Conservation (phyloP, 2,113 vertebrate species). For the Dendropsophus ebraccatus region DNA sequence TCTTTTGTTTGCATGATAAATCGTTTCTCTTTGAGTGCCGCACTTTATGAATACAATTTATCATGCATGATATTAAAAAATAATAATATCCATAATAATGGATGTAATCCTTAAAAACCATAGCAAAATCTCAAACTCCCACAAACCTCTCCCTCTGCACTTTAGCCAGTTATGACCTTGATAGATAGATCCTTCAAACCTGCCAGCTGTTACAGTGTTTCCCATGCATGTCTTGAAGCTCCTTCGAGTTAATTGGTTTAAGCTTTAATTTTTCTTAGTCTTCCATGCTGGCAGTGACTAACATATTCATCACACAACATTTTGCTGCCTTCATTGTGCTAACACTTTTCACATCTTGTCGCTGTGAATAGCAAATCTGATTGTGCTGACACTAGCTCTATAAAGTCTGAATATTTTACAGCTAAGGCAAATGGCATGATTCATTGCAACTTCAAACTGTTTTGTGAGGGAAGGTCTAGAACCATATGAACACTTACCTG, state of each 20-base stretch:
- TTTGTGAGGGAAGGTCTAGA: conserved; percentile 40
- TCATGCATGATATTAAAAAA: neutral
- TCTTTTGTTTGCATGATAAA: neutral
- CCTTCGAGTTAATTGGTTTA: conserved; percentile 54
- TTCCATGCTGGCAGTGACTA: conserved; percentile 54
- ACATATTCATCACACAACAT: conserved; percentile 57
- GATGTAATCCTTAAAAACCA: neutral
- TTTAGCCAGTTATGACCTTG: conserved; percentile 50
- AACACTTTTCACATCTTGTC: conserved; percentile 57
- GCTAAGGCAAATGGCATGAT: conserved; percentile 53
- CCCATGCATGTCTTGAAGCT: conserved; percentile 49
- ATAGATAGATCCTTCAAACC: conserved; percentile 45
- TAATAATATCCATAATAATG: conserved; percentile 4
- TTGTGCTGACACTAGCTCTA: conserved; percentile 58
- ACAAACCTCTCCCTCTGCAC: neutral
- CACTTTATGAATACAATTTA: neutral
- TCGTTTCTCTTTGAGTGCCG: neutral
- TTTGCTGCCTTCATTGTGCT: conserved; percentile 51
- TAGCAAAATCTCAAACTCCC: neutral
- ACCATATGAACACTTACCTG: conserved; percentile 41
- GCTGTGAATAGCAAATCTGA: conserved; percentile 51
- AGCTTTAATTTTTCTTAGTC: conserved; percentile 57
- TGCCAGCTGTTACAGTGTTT: conserved; percentile 49
- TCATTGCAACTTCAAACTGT: conserved; percentile 52
- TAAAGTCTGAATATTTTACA: conserved; percentile 57